A percentile compares a stretch with the other conserved stretches of the same genome.
phyloP scores from a whole-genome alignment of 2,888 invertebrate genomes.

The Lydus trimaculatus region DNA sequence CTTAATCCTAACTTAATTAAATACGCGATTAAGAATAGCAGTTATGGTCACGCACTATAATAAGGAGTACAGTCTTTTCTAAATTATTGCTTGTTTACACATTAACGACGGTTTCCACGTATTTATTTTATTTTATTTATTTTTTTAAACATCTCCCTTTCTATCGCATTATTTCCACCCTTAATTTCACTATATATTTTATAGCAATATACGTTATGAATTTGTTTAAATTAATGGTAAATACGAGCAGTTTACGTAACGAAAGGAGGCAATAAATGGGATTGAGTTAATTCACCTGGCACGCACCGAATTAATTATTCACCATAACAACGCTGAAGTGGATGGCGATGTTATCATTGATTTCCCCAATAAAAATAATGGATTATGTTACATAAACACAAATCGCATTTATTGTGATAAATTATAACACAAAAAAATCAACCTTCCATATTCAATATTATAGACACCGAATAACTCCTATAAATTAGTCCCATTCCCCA shows the following conservation, averaged over 20 bases:
- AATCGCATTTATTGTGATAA: slow-evolving; percentile 30
- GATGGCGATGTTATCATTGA: slow-evolving; percentile 30
- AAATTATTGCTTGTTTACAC: slow-evolving; percentile 43
- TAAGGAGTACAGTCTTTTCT: slow-evolving; percentile 36
- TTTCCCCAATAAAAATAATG: slow-evolving; percentile 35
- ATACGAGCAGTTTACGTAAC: slow-evolving; percentile 1
- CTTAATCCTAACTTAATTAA: slow-evolving; percentile 60
- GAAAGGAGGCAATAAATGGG: slow-evolving; percentile 29
- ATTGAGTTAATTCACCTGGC: slow-evolving; percentile 31
- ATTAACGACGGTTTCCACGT: slow-evolving; percentile 24
- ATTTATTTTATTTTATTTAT: background rate
- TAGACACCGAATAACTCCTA: background rate
- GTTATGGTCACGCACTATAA: slow-evolving; percentile 44
- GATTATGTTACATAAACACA: slow-evolving; percentile 33
- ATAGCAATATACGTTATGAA: background rate
- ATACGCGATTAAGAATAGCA: slow-evolving; percentile 53
- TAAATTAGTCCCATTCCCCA: background rate
- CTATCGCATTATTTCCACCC: background rate
- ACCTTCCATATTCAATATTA: slow-evolving; percentile 34
- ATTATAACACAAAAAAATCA: slow-evolving; percentile 22
- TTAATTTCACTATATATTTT: background rate
- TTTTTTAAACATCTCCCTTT: background rate
- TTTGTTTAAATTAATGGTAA: background rate
- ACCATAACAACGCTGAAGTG: slow-evolving; percentile 30
- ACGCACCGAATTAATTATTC: slow-evolving; percentile 35